Base-by-base conservation (phyloP, 2,888 invertebrate species). In the Sphaerophoria taeniata region DNA sequence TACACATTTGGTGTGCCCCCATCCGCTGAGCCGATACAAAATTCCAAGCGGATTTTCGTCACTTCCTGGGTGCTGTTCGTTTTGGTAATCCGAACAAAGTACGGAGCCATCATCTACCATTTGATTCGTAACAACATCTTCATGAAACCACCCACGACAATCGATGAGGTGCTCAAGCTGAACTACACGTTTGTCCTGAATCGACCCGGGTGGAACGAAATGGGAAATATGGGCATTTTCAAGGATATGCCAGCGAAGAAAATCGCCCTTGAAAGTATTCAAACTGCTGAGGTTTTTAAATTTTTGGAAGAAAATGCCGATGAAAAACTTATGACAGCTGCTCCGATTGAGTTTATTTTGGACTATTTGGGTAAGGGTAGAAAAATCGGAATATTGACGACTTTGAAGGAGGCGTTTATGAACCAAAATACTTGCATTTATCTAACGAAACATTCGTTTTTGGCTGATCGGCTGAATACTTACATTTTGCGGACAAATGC, bases 371-470 rank as follows among this genome's bases (percentile, higher is more conserved):
- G 78, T 4, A 53, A 51, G 0, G 51, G 67, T 0, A 86, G 73
- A 5, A 87, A 87, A 39, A 31, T 67, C 16, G 87, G 78, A 4
- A 58, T 76, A 0, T 70, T 58, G 60, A 39, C 33, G 24, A 55
- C 56, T 2, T 53, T 75, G 16, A 51, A 24, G 12, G 76, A 75
- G 12, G 47, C 47, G 0, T 16, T 78, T 24, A 39, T 81, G 14
- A 55, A 34, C n/a, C 73, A 78, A 16, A 83, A 72, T 55, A 45
- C 34, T 14, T 69, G 78, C 31, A 88, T 90, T 72, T 89, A 89
- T 16, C 67, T 90, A 11, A 65, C 81, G 0, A 90, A 90, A 72
- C 90, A 90, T 56, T 90, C 90, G 0, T 89, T 87, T 43, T 88
- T 90, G 4, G 79, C 88, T n/a, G 87, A 89, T 24, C 87, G 88